These are phyloP conservation scores for Spialia ferax DNA, from an alignment of 2,888 invertebrate species.

Conservation along the genomic window DNA sequence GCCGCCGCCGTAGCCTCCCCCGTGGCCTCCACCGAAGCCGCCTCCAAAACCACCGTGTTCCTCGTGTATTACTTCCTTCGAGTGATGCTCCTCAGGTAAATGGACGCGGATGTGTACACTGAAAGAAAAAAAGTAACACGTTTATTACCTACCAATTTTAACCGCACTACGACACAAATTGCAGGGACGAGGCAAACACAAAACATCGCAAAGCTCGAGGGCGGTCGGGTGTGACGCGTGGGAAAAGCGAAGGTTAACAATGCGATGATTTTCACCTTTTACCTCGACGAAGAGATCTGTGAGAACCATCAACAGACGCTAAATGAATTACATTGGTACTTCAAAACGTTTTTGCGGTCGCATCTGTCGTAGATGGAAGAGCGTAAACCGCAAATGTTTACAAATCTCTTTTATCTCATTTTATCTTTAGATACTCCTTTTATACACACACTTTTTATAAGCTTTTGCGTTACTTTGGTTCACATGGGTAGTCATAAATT, in stretches of 20 bases:
- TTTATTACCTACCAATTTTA: neutral
- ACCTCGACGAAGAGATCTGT: slow-evolving; percentile 76
- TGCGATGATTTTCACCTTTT: slow-evolving; percentile 82
- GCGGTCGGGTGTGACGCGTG: slow-evolving; percentile 61
- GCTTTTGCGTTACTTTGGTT: neutral
- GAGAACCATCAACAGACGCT: slow-evolving; percentile 77
- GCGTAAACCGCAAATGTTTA: slow-evolving; percentile 8
- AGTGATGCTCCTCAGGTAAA: slow-evolving; percentile 81
- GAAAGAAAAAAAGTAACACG: slow-evolving; percentile 56
- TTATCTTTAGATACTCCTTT: too few species aligned
- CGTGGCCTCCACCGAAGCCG: slow-evolving; percentile 55
- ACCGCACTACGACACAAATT: slow-evolving; percentile 23
- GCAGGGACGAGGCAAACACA: slow-evolving; percentile 42
- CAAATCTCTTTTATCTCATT: slow-evolving; percentile 7
- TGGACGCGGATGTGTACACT: slow-evolving; percentile 87
- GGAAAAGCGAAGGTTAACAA: slow-evolving; percentile 66
- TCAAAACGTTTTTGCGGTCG: slow-evolving; percentile 70
- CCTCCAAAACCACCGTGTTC: slow-evolving; percentile 69
- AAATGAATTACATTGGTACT: slow-evolving; percentile 64
- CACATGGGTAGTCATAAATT: too few species aligned
- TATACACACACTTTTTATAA: neutral
- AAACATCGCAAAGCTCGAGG: slow-evolving; percentile 65
- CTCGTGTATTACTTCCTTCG: slow-evolving; percentile 79
- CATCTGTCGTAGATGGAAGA: slow-evolving; percentile 38
- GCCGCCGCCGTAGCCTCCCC: slow-evolving; percentile 56